phyloP scores from a whole-genome alignment of 2,113 vertebrate genomes.

The Stegostoma tigrinum region DNA sequence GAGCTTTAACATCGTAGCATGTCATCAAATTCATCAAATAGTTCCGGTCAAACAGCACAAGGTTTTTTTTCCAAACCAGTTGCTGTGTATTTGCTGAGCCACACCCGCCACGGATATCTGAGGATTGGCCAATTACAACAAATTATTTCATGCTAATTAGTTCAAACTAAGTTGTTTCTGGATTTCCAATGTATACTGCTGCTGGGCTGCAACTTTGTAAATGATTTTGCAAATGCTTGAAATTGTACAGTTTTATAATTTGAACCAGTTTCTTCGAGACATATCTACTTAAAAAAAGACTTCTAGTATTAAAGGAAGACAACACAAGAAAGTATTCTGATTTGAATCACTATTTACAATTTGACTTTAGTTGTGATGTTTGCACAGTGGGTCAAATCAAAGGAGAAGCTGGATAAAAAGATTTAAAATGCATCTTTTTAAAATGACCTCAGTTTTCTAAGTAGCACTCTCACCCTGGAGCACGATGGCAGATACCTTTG shows the following conservation, averaged over 20 bases:
- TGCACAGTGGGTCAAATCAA: background rate
- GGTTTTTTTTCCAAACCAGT: no score
- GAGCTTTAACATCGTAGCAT: background rate
- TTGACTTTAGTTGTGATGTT: background rate
- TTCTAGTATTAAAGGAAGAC: background rate
- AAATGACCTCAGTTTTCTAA: background rate
- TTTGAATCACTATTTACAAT: background rate
- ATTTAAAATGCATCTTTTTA: background rate
- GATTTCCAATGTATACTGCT: background rate
- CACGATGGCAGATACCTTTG: background rate
- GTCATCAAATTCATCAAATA: background rate
- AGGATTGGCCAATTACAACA: background rate
- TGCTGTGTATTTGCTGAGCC: background rate
- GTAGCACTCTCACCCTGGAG: background rate
- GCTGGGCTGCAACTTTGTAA: background rate
- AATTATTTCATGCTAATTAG: background rate
- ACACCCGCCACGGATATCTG: background rate
- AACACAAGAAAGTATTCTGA: background rate
- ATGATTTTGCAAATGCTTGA: background rate
- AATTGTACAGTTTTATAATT: background rate
- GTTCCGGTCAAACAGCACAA: background rate
- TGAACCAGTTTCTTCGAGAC: background rate
- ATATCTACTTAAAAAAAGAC: background rate
- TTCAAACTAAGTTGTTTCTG: background rate
- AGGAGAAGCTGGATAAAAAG: background rate